Percentiles rank a stretch among this genome's conserved stretches.
Evolutionary conservation across 2,113 vertebrate species (phyloP).

Genomic region (Eonycteris spelaea): DNA sequence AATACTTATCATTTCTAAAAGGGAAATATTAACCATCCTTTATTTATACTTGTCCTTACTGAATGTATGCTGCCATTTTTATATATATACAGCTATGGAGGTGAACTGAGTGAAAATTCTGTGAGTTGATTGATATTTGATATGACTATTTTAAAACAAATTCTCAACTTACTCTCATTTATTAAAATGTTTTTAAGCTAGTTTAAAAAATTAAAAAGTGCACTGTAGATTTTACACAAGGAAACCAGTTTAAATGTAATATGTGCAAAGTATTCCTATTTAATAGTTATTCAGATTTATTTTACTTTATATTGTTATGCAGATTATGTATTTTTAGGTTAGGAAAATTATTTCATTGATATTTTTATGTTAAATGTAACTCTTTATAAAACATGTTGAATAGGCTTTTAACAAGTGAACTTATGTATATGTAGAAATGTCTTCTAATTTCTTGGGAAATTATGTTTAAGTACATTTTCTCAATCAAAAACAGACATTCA

Average conservation of each 20-base stretch:
- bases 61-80: neutral
- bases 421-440: conserved; percentile 40
- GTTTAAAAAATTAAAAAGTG: neutral
- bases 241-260: conserved; percentile 20
- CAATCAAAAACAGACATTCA: conserved; percentile 33
- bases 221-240: neutral
- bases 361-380: conserved; percentile 45
- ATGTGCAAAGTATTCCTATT: neutral
- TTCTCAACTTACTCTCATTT: neutral
- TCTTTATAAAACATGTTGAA: conserved; percentile 36
- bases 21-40: neutral
- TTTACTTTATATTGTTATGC: conserved; percentile 41
- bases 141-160: conserved; percentile 15
- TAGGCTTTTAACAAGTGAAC: conserved; percentile 49
- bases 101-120: conserved; percentile 15
- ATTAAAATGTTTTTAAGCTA: neutral
- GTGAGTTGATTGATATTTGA: neutral
- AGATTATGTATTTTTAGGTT: conserved; percentile 34
- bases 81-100: neutral
- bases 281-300: conserved; percentile 16
- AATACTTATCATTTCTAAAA: conserved; percentile 4
- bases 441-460: conserved; percentile 46
- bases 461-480: conserved; percentile 41
- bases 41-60: neutral
- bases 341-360: conserved; percentile 35